Percentiles rank a stretch among this genome's conserved stretches.
Conservation (phyloP, 2,888 invertebrate species). For the Mystacides longicornis region DNA sequence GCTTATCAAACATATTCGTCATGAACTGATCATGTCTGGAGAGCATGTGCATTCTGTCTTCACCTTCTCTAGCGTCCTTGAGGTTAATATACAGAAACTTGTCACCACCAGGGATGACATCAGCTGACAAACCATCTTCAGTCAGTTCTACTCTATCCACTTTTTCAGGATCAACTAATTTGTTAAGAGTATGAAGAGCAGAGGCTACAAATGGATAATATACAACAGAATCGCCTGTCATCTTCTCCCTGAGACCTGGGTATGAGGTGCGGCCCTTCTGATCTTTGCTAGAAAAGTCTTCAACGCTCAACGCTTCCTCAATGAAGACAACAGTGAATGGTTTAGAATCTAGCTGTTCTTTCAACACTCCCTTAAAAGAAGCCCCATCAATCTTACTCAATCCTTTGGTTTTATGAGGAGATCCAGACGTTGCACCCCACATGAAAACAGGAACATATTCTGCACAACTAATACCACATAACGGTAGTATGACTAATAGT, state of each 20-base stretch:
- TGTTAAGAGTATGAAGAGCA: constrained; percentile 49
- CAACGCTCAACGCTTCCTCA: constrained; percentile 49
- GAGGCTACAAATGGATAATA: constrained; percentile 58
- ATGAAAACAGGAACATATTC: constrained; percentile 52
- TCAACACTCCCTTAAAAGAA: constrained; percentile 38
- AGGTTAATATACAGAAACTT: constrained; percentile 50
- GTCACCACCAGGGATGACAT: constrained; percentile 37
- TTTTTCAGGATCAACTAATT: constrained; percentile 39
- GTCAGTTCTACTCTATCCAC: constrained; percentile 37
- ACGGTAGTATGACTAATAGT: neutral
- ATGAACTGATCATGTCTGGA: constrained; percentile 56
- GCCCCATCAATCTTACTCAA: constrained; percentile 32
- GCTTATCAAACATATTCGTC: constrained; percentile 42
- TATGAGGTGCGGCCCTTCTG: constrained; percentile 37
- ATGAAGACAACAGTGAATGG: constrained; percentile 46
- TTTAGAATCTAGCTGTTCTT: constrained; percentile 35
- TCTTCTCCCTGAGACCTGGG: constrained; percentile 37
- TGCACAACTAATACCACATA: neutral
- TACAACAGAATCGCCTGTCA: constrained; percentile 33
- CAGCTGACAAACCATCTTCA: constrained; percentile 37
- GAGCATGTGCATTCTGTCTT: constrained; percentile 48
- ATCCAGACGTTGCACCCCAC: constrained; percentile 44
- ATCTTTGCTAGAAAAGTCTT: constrained; percentile 50
- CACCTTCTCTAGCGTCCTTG: constrained; percentile 50
- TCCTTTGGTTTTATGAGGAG: constrained; percentile 34